Base-by-base conservation (phyloP, 2,888 invertebrate species). In the Heliconius ethilla region DNA sequence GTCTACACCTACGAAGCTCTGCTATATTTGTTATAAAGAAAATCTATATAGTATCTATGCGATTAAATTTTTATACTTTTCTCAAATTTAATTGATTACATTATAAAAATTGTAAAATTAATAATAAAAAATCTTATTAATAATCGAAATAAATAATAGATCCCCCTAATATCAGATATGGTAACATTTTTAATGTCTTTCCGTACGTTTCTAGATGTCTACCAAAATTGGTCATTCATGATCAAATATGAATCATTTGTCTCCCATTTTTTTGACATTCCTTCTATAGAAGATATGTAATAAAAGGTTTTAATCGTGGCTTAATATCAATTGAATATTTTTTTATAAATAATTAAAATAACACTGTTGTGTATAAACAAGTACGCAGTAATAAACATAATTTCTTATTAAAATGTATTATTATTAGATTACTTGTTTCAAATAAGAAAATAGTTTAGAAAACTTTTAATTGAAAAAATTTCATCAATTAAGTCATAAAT, bases 61-160 rank as follows among this genome's bases (percentile, higher is more conserved):
- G 40, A 69, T 69, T 69, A 69, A 13, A 69, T 37, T n/a, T n/a
- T 37, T n/a, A 3, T n/a, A 11, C 4, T 10, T 40, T n/a, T 25
- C 7, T 69, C 15, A 67, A 37, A 37, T 37, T 37, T 22, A n/a
- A 66, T 9, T 33, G 37, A 67, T 67, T 67, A 69, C 7, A 40
- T 67, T 67, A 67, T 67, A 69, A 69, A 40, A 69, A 25, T 40
- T 69, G 40, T 69, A 40, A 69, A 37, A 67, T 67, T n/a, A 65
- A 29, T 65, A 29, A 40, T 37, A 67, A 40, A 67, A 37, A 67
- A 37, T 67, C 37, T 67, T 67, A 67, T n/a, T 67, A 37, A 37
- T 37, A 67, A 37, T 67, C n/a, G 67, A 69, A 69, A 40, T 67
- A 37, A 37, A 67, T 69, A 69, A 40, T 40, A 5, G 25, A 40